Percentiles rank a stretch among this genome's conserved stretches.
These are phyloP conservation scores for Coryphaenoides rupestris DNA, from an alignment of 2,113 vertebrate genomes.

Conservation along the genomic window DNA sequence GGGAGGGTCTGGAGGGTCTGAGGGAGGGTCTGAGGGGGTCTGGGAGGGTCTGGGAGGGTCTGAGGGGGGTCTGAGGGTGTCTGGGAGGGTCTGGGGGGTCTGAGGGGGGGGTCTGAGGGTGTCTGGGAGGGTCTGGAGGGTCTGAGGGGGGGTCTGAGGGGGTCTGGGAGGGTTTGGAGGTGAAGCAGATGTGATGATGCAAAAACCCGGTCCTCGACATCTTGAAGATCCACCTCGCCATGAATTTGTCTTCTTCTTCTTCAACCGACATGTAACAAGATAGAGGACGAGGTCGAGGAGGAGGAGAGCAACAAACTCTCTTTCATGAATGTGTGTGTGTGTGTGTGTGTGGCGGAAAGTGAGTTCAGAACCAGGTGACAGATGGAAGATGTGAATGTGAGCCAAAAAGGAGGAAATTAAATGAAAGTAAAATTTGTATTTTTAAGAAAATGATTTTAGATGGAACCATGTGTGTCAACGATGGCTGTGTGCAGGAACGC, in stretches of 20 bases:
- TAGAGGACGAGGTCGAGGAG: too few species aligned
- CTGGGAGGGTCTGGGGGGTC: too few species aligned
- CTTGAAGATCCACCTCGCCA: neutral
- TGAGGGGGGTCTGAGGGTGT: too few species aligned
- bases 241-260: too few species aligned
- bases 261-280: too few species aligned
- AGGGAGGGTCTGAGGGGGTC: too few species aligned
- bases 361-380: conserved; percentile 42
- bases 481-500: conserved; percentile 28
- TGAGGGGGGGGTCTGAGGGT: too few species aligned
- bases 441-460: conserved; percentile 52
- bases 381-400: conserved; percentile 79
- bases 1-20: too few species aligned
- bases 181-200: conserved; percentile 1
- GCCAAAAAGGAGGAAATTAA: conserved; percentile 78
- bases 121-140: too few species aligned
- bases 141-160: neutral
- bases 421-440: conserved; percentile 59
- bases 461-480: conserved; percentile 46
- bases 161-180: too few species aligned
- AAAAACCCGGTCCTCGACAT: neutral
- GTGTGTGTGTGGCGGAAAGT: conserved; percentile 40
- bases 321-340: conserved; percentile 64
- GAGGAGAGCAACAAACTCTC: conserved; percentile 8
- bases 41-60: too few species aligned